Evolutionary conservation across 2,113 vertebrate species (phyloP), one percentile per base, ranked within the genome.

Genomic region (Ginglymostoma cirratum): DNA sequence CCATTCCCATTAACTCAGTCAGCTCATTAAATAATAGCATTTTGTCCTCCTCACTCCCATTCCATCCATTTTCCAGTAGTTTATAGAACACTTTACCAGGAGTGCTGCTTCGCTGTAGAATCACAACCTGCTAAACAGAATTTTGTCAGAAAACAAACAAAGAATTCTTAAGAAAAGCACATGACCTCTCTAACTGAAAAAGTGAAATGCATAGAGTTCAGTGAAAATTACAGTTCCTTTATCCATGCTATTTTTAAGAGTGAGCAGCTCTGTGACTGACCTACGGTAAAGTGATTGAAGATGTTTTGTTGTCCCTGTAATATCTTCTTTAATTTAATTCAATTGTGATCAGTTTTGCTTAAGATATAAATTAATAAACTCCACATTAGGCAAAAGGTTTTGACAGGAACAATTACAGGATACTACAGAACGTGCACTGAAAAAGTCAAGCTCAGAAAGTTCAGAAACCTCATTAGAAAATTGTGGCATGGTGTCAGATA

Each of bases 91-190:
- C 97, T 96, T 98, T 98, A 15, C 99, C 99, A 0, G 98, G 98
- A 0, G 97, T 97, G 30, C 98, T 99, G 0, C 98, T 98, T 96
- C 99, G 97, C 97, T 99, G 99, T 96, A 99, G 96, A 96, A 99
- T 98, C 86, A 98, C 97, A 95, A 99, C 98, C 99, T 99, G 97
- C 6, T 42, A 0, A 0, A 65, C 96, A 96, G 95, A 38, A 52
- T 72, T 72, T 52, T 94, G 48, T 34, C 12, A 61, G 30, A 14
- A 78, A 95, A n/a, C 72, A 10, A 85, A 87, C 21, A 52, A 21
- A 10, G 27, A 12, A 78, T 1, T 42, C 76, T 87, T 30, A 95
- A 66, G 85, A 90, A 72, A 34, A 90, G 65, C 86, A 34, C 42
- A 0, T 48, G 34, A 72, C 55, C 3, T 61, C 27, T 90, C 0